Evolutionary conservation across 2,888 invertebrate genomes (phyloP).

Genomic region (Therioaphis trifolii): DNA sequence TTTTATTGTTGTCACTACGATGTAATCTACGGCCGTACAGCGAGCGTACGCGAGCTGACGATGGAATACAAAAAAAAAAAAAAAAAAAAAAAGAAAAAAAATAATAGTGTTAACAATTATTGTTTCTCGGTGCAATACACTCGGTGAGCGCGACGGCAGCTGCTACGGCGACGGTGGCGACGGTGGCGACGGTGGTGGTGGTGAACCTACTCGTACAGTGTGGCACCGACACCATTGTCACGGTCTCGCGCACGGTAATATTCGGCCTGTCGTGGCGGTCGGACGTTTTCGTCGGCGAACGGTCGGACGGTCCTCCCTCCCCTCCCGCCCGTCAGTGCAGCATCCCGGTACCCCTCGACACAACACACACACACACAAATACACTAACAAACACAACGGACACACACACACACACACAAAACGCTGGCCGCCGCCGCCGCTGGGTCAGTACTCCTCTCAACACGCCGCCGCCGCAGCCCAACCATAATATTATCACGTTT

Average conservation of each 20-base stretch:
- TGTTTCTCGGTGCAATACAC: constrained; percentile 48
- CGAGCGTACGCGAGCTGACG: not conserved
- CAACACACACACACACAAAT: not conserved
- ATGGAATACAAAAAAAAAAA: constrained; percentile 18
- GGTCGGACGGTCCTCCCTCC: not conserved
- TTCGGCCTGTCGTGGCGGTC: not conserved
- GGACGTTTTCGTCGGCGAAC: not conserved
- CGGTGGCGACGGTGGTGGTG: not conserved
- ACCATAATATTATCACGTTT: too few species aligned
- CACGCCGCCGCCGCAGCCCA: not conserved
- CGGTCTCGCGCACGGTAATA: constrained; percentile 43
- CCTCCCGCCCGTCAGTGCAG: not conserved
- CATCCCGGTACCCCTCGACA: not conserved
- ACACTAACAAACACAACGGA: too few species aligned
- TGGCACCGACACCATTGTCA: constrained; percentile 24
- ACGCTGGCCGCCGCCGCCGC: not conserved
- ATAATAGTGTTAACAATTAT: constrained; percentile 55
- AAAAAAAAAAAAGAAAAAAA: constrained; percentile 6
- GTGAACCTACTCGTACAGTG: constrained; percentile 21
- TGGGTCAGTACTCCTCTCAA: not conserved
- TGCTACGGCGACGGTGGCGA: not conserved
- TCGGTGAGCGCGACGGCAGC: constrained; percentile 11
- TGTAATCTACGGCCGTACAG: not conserved
- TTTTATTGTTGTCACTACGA: not conserved
- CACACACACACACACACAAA: not conserved